Evolutionary conservation across 2,113 vertebrate genomes (phyloP).

Genomic region (Myotis lucifugus): DNA sequence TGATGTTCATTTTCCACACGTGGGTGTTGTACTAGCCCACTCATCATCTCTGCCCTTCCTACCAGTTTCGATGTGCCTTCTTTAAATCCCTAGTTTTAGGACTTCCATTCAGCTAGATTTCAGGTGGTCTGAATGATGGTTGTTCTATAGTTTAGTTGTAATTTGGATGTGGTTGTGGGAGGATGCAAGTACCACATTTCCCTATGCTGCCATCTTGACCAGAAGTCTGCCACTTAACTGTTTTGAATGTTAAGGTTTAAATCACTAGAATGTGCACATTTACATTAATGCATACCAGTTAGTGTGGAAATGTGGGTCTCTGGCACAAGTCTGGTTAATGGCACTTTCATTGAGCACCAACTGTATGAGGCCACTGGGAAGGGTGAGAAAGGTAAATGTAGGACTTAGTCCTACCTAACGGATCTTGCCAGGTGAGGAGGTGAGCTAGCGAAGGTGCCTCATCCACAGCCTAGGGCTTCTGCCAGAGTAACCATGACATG

Average conservation of each 20-base stretch:
- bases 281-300: background rate
- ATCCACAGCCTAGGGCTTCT: background rate
- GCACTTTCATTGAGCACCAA: background rate
- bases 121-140: too few species aligned
- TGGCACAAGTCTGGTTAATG: background rate
- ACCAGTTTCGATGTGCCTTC: too few species aligned
- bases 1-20: too few species aligned
- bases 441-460: background rate
- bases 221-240: background rate
- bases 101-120: too few species aligned
- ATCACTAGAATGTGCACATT: background rate
- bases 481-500: background rate
- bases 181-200: too few species aligned
- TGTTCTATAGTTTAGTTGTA: too few species aligned
- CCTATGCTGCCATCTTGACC: too few species aligned
- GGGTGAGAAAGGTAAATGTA: background rate
- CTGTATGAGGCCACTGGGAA: background rate
- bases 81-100: too few species aligned
- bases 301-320: background rate
- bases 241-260: conserved; percentile 20
- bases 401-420: background rate
- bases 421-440: background rate
- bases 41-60: too few species aligned
- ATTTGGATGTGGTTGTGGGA: too few species aligned
- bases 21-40: too few species aligned